Evolutionary conservation across 23 tunicate species (phyloP).

Genomic region (Trididemnum nubilum): DNA sequence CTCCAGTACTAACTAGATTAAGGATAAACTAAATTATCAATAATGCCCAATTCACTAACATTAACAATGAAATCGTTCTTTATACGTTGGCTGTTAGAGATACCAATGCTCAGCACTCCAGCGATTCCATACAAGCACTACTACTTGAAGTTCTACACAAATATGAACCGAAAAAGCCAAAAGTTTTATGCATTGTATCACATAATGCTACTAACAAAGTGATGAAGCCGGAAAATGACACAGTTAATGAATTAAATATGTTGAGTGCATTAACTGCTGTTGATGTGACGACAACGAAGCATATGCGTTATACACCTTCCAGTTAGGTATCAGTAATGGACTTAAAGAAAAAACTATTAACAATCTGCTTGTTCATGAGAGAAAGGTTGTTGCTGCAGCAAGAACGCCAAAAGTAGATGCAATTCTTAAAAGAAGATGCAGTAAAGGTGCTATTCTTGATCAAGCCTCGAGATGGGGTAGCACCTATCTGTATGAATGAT

Average conservation of each 20-base stretch:
- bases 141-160: neutral
- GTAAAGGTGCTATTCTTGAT: neutral
- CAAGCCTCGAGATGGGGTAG: neutral
- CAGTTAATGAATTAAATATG: too few species aligned
- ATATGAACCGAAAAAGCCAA: neutral
- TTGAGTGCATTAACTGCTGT: too few species aligned
- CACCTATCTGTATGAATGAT: too few species aligned
- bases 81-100: neutral
- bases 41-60: neutral
- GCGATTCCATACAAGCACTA: neutral
- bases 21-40: neutral
- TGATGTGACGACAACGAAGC: too few species aligned
- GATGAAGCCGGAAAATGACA: too few species aligned
- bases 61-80: neutral
- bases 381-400: neutral
- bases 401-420: neutral
- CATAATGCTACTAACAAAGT: neutral
- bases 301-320: neutral
- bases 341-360: neutral
- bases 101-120: neutral
- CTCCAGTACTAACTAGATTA: neutral
- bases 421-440: neutral
- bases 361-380: neutral
- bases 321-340: neutral
- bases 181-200: neutral